Evolutionary conservation across 2,888 invertebrate genomes (phyloP).

Genomic region (Archips crataeganus): DNA sequence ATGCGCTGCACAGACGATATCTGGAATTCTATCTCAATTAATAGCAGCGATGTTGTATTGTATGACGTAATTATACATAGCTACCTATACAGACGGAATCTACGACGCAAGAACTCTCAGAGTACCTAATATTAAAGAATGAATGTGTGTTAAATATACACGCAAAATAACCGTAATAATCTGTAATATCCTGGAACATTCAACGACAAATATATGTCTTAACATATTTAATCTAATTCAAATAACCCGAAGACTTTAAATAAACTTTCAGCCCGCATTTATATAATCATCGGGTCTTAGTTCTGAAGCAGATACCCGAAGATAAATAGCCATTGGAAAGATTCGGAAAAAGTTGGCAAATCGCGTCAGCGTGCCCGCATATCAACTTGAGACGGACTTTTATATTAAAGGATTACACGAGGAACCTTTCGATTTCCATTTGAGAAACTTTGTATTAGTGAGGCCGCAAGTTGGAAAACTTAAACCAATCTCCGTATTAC

Average conservation of each 20-base stretch:
- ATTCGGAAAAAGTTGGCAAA: slow-evolving; percentile 65
- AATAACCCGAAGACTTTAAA: slow-evolving; percentile 17
- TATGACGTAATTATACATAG: background rate
- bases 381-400: slow-evolving; percentile 65
- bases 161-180: background rate
- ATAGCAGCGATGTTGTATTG: background rate
- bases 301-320: slow-evolving; percentile 25
- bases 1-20: slow-evolving; percentile 42
- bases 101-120: background rate
- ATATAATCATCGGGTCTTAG: slow-evolving; percentile 37
- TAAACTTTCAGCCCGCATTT: slow-evolving; percentile 38
- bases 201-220: background rate
- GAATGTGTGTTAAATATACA: background rate
- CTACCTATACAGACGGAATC: background rate
- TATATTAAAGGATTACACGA: slow-evolving; percentile 69
- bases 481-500: slow-evolving; percentile 10
- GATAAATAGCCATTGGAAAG: slow-evolving; percentile 60
- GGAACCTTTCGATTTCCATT: slow-evolving; percentile 44
- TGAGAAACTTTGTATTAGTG: slow-evolving; percentile 22
- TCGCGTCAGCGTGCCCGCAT: slow-evolving; percentile 73
- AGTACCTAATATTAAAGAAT: background rate
- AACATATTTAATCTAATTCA: slow-evolving; percentile 49
- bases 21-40: slow-evolving; percentile 15
- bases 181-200: background rate
- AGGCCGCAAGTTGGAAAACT: slow-evolving; percentile 15